Evolutionary conservation across 2,888 invertebrate species (phyloP), one percentile per base, ranked within the genome.

Genomic region (Leucania comma): DNA sequence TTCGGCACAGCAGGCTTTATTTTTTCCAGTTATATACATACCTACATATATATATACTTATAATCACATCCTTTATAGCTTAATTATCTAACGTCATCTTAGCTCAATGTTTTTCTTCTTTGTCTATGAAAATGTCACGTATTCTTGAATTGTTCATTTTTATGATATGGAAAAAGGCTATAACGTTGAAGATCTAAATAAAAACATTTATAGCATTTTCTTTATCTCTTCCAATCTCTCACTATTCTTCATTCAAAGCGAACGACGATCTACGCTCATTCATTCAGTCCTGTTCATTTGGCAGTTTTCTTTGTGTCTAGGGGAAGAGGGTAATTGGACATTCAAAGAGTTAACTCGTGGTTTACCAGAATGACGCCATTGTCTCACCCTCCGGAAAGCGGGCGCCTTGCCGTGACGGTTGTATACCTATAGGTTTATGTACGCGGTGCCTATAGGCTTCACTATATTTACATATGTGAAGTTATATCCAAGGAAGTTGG

Each of bases 401-500:
- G 35, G 48, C 70, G 59, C 50, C 60, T 60, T 76, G 32, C 56
- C 77, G 73, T 73, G 77, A 73, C 73, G 77, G 48, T 35, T 26
- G 20, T 58, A 53, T 42, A 20, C 42, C 20, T 66, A n/a, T 14
- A 50, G 50, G 24, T 48, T 14, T 35, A 54, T 38, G 29, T 65
- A 48, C 1, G 42, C 29, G n/a, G 12, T 48, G 26, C 2, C 35
- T 59, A 32, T 22, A 22, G 17, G 29, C 2, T 58, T n/a, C n/a
- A n/a, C 4, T 32, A 32, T 14, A 32, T 24, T 48, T 48, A 17
- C 48, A 29, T 73, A 54, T 46, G 14, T 26, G n/a, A 24, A 51
- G 17, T 3, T 62, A 22, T 24, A 62, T 32, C 57, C 20, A 57
- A 26, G 53, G 24, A 58, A 54, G 58, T 26, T 58, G 20, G 64